phyloP scores from a whole-genome alignment of 2,113 vertebrate genomes.

The Puma concolor region DNA sequence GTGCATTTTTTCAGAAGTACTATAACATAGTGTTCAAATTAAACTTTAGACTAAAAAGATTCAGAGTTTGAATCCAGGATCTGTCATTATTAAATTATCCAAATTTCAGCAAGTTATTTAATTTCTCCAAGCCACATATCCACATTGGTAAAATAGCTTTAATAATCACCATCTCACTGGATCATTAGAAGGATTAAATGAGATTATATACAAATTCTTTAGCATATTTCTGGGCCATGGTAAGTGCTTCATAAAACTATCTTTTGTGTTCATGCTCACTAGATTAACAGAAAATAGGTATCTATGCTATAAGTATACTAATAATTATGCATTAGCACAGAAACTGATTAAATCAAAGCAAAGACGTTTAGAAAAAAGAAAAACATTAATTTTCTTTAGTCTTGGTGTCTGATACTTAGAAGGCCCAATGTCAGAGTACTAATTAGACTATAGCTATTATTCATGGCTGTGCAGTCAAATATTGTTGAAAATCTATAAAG shows the following conservation, averaged over 20 bases:
- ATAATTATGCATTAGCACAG: not conserved
- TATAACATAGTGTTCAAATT: not conserved
- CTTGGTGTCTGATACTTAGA: not conserved
- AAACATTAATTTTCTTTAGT: constrained; percentile 14
- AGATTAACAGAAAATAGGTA: not conserved
- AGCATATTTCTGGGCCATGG: not conserved
- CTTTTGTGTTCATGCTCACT: not conserved
- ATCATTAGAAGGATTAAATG: not conserved
- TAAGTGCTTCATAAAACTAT: not conserved
- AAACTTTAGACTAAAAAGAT: not conserved
- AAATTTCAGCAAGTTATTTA: not conserved
- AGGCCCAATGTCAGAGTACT: not conserved
- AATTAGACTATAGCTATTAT: not conserved
- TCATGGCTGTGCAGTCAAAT: not conserved
- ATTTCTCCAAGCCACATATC: not conserved
- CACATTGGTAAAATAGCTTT: not conserved
- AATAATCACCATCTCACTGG: not conserved
- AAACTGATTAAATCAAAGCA: not conserved
- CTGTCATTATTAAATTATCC: not conserved
- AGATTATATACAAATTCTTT: not conserved
- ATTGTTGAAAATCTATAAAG: constrained; percentile 22
- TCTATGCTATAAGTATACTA: not conserved
- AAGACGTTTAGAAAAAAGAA: not conserved
- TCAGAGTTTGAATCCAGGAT: not conserved
- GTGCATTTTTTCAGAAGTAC: not conserved